Evolutionary conservation across 2,113 vertebrate genomes (phyloP), one percentile per base, ranked within the genome.

Genomic region (Solea solea): DNA sequence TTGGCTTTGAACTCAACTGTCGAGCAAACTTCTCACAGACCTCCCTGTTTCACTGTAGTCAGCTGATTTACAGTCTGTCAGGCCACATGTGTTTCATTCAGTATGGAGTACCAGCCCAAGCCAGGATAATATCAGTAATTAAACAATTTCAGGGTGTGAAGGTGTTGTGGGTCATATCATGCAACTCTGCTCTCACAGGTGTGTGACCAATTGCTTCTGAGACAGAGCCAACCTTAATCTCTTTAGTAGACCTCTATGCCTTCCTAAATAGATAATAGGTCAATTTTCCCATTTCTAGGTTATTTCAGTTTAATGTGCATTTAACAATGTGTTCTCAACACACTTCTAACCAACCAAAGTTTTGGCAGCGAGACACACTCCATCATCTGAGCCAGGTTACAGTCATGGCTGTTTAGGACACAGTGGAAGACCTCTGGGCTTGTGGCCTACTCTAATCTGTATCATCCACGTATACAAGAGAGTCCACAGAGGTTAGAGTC

Each of bases 181-280:
- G 14, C 44, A 28, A 28, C 55, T 66, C 69, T 74, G 69, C 45
- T 86, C 53, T 77, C 75, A 76, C 86, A 89, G 88, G 88, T 89
- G 89, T 92, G 82, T 83, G 78, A 80, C 67, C 72, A 88, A 90
- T 84, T 85, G 79, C 79, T 64, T 72, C 58, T 81, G 82, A 85
- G 84, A 65, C 69, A 1, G 41, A 73, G 84, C 86, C 90, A 92
- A 77, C 66, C 53, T 59, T 84, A 84, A 88, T 84, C 75, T 79
- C 78, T 89, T 84, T 82, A 79, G 71, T 73, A 78, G 82, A 89
- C 85, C 83, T 81, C 82, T 63, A 42, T 78, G 81, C 79, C 79
- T 82, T 78, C 69, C 76, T 84, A 88, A 90, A 74, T 88, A 89
- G 84, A 90, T 89, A 91, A 90, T 89, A 58, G 73, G 66, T 86